A percentile compares a stretch with the other conserved stretches of the same genome.
Evolutionary conservation across 2,888 invertebrate genomes (phyloP).

Genomic region (Sarcophaga carnaria): DNA sequence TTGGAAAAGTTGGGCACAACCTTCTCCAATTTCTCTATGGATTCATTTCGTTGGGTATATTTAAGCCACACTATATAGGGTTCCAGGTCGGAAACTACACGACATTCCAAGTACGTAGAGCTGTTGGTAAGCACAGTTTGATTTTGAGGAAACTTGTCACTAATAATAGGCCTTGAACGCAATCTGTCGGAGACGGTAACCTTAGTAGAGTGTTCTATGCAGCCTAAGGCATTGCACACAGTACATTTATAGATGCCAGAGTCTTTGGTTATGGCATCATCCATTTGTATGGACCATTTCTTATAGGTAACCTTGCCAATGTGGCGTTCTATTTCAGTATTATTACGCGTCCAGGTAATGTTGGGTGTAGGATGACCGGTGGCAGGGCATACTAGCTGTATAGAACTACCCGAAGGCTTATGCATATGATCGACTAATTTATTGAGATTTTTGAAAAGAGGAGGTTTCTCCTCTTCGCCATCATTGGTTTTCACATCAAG

Average conservation of each 20-base stretch:
- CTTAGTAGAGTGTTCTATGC: constrained; percentile 87
- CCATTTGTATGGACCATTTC: constrained; percentile 89
- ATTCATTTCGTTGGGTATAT: constrained; percentile 73
- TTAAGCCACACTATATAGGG: constrained; percentile 91
- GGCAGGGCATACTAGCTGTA: constrained; percentile 85
- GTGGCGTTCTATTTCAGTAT: constrained; percentile 85
- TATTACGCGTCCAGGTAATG: constrained; percentile 92
- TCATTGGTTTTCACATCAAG: constrained; percentile 52
- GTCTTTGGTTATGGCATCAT: constrained; percentile 91
- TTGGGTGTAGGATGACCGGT: constrained; percentile 89
- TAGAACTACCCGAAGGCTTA: constrained; percentile 90
- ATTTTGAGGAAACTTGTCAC: constrained; percentile 91
- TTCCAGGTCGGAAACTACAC: constrained; percentile 91
- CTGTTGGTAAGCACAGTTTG: constrained; percentile 89
- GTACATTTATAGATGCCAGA: constrained; percentile 94
- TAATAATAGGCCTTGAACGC: constrained; percentile 92
- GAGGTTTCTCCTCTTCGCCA: constrained; percentile 59
- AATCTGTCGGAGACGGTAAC: constrained; percentile 90
- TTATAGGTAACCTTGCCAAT: constrained; percentile 86
- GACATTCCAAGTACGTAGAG: constrained; percentile 89
- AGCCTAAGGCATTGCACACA: constrained; percentile 91
- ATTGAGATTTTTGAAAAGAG: constrained; percentile 70
- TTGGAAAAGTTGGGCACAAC: constrained; percentile 67
- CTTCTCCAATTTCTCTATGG: constrained; percentile 71
- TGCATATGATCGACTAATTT: constrained; percentile 75